Evolutionary conservation across 2,113 vertebrate genomes (phyloP), one percentile per base, ranked within the genome.

Genomic region (Anhinga anhinga): DNA sequence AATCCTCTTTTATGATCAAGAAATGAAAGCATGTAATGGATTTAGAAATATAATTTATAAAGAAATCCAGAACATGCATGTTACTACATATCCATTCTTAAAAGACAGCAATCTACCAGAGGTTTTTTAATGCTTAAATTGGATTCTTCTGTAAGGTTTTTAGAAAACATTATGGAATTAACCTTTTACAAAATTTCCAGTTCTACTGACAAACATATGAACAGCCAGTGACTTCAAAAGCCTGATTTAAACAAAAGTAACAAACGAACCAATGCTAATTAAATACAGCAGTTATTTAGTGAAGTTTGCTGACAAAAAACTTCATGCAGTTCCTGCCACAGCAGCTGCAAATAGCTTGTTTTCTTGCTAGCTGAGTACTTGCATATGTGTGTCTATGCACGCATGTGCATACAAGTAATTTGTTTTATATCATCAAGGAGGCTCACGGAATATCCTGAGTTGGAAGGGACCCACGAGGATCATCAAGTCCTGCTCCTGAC

Each of bases 41-140:
- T 93, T 93, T 93, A 82, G 53, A 71, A 50, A 95, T 53, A 70
- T 80, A 94, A 96, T 76, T 91, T 86, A 82, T 13, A 26, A 78
- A 69, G 86, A 96, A 93, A 91, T 63, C 36, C 56, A 92, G 73
- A 91, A 65, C 79, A 91, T 20, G 26, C 40, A 58, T 71, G 20
- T 77, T 91, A 93, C 42, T 71, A 15, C 65, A 61, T 69, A 95
- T 32, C 66, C 76, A 16, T 80, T 92, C 94, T 44, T 70, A 20
- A 94, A 82, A 90, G 47, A 66, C 30, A 83, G 19, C 14, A 59
- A 53, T 65, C 34, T 72, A 32, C 3, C 21, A 20, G 50, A 26
- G 0, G 2, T 69, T 71, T 94, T 88, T 82, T 53, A 27, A 89
- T 65, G 72, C 56, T 53, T 55, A 52, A 34, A 80, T 74, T 44